These are phyloP conservation scores for Cynocephalus volans DNA, from an alignment of 2,113 vertebrate genomes.

Conservation along the genomic window DNA sequence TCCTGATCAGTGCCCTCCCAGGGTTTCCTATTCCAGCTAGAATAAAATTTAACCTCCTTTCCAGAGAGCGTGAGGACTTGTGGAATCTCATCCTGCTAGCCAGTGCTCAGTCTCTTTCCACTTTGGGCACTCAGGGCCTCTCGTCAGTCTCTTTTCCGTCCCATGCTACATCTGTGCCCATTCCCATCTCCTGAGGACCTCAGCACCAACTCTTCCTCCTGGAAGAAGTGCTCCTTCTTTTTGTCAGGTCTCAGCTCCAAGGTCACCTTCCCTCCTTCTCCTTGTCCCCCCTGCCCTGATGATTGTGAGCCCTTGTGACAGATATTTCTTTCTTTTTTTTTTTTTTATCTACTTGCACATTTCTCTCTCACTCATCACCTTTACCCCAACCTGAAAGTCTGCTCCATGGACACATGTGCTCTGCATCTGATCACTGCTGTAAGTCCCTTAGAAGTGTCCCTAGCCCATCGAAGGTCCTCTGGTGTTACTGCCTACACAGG, in stretches of 20 bases:
- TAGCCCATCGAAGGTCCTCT: neutral
- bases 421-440: neutral
- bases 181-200: neutral
- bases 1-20: neutral
- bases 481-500: neutral
- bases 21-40: neutral
- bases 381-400: neutral
- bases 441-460: neutral
- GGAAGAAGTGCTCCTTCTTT: too few species aligned
- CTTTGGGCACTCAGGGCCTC: neutral
- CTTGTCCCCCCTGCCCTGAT: neutral
- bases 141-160: too few species aligned
- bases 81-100: accelerated
- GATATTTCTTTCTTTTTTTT: neutral
- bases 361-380: neutral
- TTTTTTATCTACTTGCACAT: neutral
- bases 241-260: neutral
- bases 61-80: neutral
- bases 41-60: neutral
- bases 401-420: neutral
- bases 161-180: neutral
- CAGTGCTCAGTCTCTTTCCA: neutral
- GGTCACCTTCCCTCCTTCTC: neutral
- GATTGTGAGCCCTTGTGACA: neutral
- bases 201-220: neutral